phyloP scores from a whole-genome alignment of 1,140 invertebrate genomes.

The Drosophila leontia region DNA sequence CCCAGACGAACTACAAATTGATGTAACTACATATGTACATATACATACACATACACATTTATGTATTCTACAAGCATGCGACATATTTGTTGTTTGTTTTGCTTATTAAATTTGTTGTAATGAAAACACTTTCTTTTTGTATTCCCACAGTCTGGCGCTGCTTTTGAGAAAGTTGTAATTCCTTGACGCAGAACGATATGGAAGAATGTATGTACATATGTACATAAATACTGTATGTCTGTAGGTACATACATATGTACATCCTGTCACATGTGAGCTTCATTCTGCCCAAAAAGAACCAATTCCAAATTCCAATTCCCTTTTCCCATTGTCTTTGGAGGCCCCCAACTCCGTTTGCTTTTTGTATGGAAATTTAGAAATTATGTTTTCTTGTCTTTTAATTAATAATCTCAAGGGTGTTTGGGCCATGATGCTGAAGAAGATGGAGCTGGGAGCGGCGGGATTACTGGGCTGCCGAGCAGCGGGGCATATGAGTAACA shows the following conservation, averaged over 20 bases:
- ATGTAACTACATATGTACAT: neutral
- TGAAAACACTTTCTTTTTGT: neutral
- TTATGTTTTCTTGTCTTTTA: slow-evolving; percentile 83
- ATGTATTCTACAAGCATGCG: neutral
- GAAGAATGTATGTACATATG: neutral
- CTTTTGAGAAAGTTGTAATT: neutral
- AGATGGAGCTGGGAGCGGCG: slow-evolving; percentile 20
- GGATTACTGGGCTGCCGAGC: slow-evolving; percentile 9
- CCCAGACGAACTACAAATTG: neutral
- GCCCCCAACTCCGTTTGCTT: slow-evolving; percentile 10
- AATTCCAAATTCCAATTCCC: slow-evolving; percentile 40
- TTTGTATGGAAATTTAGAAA: slow-evolving; percentile 73
- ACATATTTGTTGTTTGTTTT: neutral
- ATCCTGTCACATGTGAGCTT: slow-evolving; percentile 3
- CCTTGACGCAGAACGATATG: neutral
- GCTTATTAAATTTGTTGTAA: neutral
- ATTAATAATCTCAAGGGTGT: slow-evolving; percentile 79
- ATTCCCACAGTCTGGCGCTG: neutral
- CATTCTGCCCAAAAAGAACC: slow-evolving; percentile 1
- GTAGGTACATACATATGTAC: neutral
- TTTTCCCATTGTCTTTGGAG: slow-evolving; percentile 10
- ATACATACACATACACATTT: no score
- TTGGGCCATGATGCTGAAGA: slow-evolving; percentile 26
- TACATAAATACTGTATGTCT: neutral
- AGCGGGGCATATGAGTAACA: slow-evolving; percentile 57